phyloP scores from a whole-genome alignment of 2,113 vertebrate genomes.

The Herpailurus yagouaroundi region DNA sequence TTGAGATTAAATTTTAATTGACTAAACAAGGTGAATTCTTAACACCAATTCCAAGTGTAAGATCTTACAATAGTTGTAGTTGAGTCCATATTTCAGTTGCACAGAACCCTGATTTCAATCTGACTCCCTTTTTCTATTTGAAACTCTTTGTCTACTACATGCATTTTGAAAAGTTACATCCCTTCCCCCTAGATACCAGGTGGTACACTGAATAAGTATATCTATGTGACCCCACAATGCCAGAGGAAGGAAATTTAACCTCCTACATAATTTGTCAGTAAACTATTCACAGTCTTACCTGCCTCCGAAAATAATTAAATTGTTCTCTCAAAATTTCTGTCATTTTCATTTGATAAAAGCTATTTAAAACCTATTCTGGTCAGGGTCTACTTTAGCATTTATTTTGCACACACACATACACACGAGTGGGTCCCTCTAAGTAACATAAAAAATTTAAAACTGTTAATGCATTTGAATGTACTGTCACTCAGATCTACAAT shows the following conservation, averaged over 20 bases:
- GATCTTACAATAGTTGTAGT: not conserved
- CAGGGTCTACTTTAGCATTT: not conserved
- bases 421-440: not conserved
- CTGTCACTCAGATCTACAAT: constrained; percentile 21
- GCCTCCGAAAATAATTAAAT: not conserved
- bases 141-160: not conserved
- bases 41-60: not conserved
- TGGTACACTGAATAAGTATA: not conserved
- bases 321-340: not conserved
- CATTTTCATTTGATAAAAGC: not conserved
- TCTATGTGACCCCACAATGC: not conserved
- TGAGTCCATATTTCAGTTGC: not conserved
- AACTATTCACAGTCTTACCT: not conserved
- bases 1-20: not conserved
- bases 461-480: constrained; percentile 43
- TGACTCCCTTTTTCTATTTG: not conserved
- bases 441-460: constrained; percentile 45
- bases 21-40: not conserved
- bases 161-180: not conserved
- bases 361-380: not conserved
- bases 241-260: not conserved
- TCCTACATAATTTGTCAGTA: not conserved
- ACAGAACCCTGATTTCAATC: not conserved
- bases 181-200: not conserved
- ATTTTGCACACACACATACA: not conserved